Conservation (phyloP, 2,888 invertebrate genomes). For the Villa cingulata region DNA sequence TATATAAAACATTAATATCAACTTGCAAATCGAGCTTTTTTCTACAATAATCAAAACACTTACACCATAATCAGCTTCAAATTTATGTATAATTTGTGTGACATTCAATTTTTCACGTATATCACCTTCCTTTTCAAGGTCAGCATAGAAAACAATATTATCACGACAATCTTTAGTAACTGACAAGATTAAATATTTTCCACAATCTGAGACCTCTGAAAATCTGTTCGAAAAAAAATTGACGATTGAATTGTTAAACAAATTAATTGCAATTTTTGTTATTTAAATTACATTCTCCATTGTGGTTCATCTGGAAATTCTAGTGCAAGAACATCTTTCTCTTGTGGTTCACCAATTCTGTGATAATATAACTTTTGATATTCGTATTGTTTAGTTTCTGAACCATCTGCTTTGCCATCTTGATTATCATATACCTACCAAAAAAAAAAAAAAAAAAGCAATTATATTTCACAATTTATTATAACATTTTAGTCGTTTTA, state of each 20-base stretch:
- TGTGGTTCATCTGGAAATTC: constrained; percentile 84
- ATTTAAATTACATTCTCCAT: constrained; percentile 62
- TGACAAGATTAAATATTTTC: constrained; percentile 70
- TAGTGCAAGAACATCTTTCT: constrained; percentile 71
- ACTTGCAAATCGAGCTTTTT: no score
- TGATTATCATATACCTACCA: constrained; percentile 66
- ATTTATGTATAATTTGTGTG: constrained; percentile 69
- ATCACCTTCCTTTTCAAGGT: constrained; percentile 50
- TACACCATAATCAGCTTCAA: constrained; percentile 90
- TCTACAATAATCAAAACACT: neutral
- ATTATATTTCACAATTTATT: neutral
- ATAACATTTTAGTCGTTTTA: neutral
- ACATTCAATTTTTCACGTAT: constrained; percentile 53
- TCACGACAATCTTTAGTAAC: constrained; percentile 82
- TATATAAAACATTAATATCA: constrained; percentile 1
- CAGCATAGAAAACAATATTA: constrained; percentile 76
- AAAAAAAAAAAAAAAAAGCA: constrained; percentile 6
- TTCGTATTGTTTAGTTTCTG: constrained; percentile 73
- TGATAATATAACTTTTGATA: constrained; percentile 94
- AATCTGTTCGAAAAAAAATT: constrained; percentile 1
- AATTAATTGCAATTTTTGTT: neutral
- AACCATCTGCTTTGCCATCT: constrained; percentile 76
- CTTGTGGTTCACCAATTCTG: constrained; percentile 68
- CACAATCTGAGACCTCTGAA: constrained; percentile 80
- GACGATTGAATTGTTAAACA: no score